Base-by-base conservation (phyloP, 2,113 vertebrate species). In the Hyla sarda region DNA sequence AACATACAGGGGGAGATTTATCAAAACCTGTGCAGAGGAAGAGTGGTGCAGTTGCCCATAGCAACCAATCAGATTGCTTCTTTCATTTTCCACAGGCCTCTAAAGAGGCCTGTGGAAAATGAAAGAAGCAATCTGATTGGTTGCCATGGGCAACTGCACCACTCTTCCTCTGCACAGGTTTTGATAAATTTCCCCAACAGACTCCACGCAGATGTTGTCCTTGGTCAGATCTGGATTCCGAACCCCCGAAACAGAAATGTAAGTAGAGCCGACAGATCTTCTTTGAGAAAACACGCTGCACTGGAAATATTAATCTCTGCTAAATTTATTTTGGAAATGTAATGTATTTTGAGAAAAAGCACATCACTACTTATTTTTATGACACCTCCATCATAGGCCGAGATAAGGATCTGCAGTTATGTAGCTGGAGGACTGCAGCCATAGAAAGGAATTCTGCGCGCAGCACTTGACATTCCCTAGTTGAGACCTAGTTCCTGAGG, bases 351-450 rank as follows among this genome's bases (percentile, higher is more conserved):
- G 34, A 65, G 54, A 84, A 14, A 32, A 85, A 34, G 73, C 73
- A 37, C 83, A 32, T 60, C n/a, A 41, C 50, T 6, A 11, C 21
- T 23, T 67, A 60, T 77, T 7, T 77, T 50, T 77, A 77, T 32
- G 56, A 30, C 56, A 37, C 8, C 54, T 85, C 83, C 60, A 85
- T 85, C 72, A 67, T 37, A 34, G 21, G 1, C 73, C 3, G 17
- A 69, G 75, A 85, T 85, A 79, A 85, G 32, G 23, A 85, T 85
- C 83, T 78, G 74, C 75, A 67, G 23, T 85, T 25, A 69, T 69
- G 28, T 69, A 54, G 41, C 58, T 71, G 47, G 75, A 47, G 37
- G 69, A 60, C 74, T 32, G 41, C 13, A 41, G n/a, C 28, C 74
- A 5, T 17, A 7, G 82, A 76, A 62, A 84, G 52, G 54, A 84